Evolutionary conservation across 2,797 vertebrate genomes (phyloP).

Genomic region (Lindbergichthys nudifrons): DNA sequence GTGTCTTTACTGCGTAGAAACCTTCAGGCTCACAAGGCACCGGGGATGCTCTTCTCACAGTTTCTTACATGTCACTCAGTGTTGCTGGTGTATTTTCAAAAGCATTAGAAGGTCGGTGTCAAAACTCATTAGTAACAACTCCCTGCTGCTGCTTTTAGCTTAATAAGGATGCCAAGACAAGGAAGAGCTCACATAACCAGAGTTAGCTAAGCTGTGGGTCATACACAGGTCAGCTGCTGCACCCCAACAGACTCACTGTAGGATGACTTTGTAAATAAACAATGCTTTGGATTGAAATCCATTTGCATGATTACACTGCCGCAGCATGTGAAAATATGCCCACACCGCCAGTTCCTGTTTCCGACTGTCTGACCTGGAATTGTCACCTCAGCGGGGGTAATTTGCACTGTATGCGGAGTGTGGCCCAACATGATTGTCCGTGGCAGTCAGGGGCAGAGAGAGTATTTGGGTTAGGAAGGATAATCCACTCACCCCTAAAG

Average conservation of each 20-base stretch:
- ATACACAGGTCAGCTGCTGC: neutral
- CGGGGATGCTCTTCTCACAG: neutral
- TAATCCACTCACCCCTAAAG: conserved; percentile 85
- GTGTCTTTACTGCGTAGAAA: neutral
- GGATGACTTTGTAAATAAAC: conserved; percentile 6
- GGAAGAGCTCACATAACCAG: neutral
- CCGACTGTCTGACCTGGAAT: conserved; percentile 48
- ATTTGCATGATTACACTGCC: neutral
- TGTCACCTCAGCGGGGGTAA: conserved; percentile 41
- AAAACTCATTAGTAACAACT: conserved; percentile 8
- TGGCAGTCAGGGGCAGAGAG: conserved; percentile 60
- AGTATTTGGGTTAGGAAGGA: conserved; percentile 81
- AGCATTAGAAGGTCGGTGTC: conserved; percentile 23
- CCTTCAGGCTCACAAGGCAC: conserved; percentile 23
- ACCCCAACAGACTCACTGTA: neutral
- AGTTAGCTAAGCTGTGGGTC: conserved; percentile 19
- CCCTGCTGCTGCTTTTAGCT: conserved; percentile 16
- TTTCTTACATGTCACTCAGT: conserved; percentile 23
- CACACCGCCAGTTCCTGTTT: neutral
- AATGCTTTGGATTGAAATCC: neutral
- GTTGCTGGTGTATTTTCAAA: conserved; percentile 27
- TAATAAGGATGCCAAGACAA: conserved; percentile 7
- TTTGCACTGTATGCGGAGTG: conserved; percentile 44
- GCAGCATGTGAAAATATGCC: neutral
- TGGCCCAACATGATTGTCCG: conserved; percentile 54